Conservation (phyloP, 2,113 vertebrate species). For the Panthera tigris region DNA sequence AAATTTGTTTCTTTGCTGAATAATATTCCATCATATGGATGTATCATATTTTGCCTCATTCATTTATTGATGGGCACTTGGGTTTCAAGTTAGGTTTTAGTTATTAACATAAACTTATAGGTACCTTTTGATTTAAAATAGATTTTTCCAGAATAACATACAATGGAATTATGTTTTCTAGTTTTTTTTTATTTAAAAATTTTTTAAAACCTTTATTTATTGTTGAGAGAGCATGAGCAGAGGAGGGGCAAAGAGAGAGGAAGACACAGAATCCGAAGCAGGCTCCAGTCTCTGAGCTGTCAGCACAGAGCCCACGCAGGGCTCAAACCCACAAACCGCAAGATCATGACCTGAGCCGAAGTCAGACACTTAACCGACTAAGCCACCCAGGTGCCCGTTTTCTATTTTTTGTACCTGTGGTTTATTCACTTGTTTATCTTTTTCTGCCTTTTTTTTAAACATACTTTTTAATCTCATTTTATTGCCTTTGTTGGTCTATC, state of each 20-base stretch:
- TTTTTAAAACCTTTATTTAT: too few relatives aligned
- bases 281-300: too few relatives aligned
- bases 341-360: too few relatives aligned
- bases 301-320: too few relatives aligned
- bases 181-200: neutral
- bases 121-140: neutral
- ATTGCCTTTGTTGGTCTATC: neutral
- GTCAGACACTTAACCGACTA: too few relatives aligned
- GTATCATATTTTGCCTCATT: neutral
- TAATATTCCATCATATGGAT: neutral
- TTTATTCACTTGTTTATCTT: neutral
- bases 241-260: too few relatives aligned
- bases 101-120: neutral
- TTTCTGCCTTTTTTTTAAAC: neutral
- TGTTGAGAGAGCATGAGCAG: too few relatives aligned
- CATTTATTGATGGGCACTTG: neutral
- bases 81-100: neutral
- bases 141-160: neutral
- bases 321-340: too few relatives aligned
- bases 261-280: too few relatives aligned
- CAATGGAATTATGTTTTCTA: neutral
- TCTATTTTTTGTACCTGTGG: neutral
- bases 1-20: neutral
- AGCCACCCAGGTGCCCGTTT: neutral
- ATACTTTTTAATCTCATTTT: neutral